A percentile compares a stretch with the other conserved stretches of the same genome.
These are phyloP conservation scores for Ceyx margarethae DNA, from an alignment of 2,113 vertebrate genomes.

Conservation along the genomic window DNA sequence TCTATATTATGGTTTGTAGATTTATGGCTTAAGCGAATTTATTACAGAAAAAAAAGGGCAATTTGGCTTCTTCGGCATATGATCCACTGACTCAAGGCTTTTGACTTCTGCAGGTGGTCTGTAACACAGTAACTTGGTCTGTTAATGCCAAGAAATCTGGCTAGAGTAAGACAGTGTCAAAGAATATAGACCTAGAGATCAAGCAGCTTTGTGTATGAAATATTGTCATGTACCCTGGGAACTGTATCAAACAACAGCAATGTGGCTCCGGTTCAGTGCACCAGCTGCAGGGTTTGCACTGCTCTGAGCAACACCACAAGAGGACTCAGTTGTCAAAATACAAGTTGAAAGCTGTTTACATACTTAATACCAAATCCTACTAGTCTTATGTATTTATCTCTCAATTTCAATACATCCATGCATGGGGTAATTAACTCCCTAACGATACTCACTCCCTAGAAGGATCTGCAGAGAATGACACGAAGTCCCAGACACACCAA, in stretches of 20 bases:
- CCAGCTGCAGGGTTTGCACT: conserved; percentile 21
- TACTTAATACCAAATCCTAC: neutral
- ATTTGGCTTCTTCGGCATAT: neutral
- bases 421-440: neutral
- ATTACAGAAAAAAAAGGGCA: neutral
- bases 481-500: neutral
- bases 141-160: neutral
- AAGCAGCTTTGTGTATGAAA: neutral
- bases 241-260: conserved; percentile 4
- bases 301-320: conserved; percentile 6
- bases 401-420: neutral
- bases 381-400: neutral
- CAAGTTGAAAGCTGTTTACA: neutral
- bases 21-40: neutral
- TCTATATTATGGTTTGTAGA: neutral
- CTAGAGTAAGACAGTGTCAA: neutral
- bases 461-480: neutral
- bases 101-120: neutral
- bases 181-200: neutral
- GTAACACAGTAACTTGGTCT: neutral
- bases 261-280: neutral
- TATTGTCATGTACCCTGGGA: neutral
- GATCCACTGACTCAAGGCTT: neutral
- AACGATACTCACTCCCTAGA: neutral
- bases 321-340: conserved; percentile 17